Conservation (phyloP, 2,797 vertebrate species). For the Tapera naevia region DNA sequence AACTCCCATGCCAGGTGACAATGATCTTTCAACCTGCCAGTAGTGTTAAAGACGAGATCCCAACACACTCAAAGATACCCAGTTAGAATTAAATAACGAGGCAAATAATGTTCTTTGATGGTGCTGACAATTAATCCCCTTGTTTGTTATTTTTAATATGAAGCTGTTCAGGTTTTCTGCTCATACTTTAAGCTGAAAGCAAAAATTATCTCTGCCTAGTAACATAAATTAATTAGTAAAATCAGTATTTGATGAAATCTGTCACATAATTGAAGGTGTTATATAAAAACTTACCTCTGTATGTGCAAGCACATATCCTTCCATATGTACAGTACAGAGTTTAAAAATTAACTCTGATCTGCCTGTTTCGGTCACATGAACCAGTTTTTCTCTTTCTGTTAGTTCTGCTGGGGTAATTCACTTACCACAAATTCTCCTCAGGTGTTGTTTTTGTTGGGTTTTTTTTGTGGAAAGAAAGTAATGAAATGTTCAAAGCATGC, state of each 20-base stretch:
- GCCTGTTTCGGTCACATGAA: not conserved
- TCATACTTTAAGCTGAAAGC: not conserved
- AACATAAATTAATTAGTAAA: not conserved
- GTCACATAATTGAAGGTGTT: not conserved
- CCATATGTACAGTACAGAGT: not conserved
- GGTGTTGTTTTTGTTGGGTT: no score
- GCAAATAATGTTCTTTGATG: not conserved
- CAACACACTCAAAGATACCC: not conserved
- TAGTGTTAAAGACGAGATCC: not conserved
- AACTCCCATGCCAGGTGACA: not conserved
- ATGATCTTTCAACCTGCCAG: constrained; percentile 30
- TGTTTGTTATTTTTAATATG: not conserved
- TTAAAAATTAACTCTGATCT: not conserved
- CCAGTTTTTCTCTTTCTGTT: not conserved
- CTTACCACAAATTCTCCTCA: constrained; percentile 7
- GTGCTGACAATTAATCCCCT: not conserved
- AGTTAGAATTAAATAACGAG: not conserved
- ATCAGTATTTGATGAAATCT: not conserved
- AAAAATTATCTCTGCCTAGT: not conserved
- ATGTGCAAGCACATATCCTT: not conserved
- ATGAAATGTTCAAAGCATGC: not conserved
- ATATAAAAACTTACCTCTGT: not conserved
- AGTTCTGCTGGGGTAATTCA: not conserved
- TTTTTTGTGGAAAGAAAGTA: not conserved
- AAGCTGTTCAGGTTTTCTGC: not conserved